Evolutionary conservation across 2,888 invertebrate species (phyloP), one percentile per base, ranked within the genome.

Genomic region (Cheilosia vernalis): DNA sequence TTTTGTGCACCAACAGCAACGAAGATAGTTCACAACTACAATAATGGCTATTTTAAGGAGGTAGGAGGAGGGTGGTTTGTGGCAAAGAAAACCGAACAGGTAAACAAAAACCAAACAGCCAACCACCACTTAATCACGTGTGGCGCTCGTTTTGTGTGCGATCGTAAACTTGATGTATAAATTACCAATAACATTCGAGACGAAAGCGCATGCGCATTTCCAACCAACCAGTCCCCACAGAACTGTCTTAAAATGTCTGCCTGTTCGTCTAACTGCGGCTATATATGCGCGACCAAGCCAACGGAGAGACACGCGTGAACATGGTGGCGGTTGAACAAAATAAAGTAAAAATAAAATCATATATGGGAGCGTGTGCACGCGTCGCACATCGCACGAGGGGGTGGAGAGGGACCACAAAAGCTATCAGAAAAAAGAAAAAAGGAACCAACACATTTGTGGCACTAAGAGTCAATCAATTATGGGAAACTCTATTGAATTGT

Each of bases 171-270:
- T 64, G 76, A 80, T 85, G 76, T 81, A 85, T 73, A 77, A 81
- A 81, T 85, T 81, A 77, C 85, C 85, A 85, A 85, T 85, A 85
- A 85, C 76, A 67, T 85, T 81, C 49, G 77, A 76, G 85, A 80
- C 74, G 63, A 76, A 77, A 85, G 80, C 85, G 81, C 85, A 70
- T 76, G 81, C 80, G 80, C 81, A 53, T 60, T 76, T 33, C 42
- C 79, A 56, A 40, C 49, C 58, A 61, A 55, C 55, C 70, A 78
- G 67, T 69, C 61, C 47, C 40, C 49, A 63, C 49, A 80, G 66
- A 61, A 70, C 70, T 66, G 56, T 70, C 64, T 70, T 61, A 80
- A 74, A 80, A 84, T 80, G 84, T 80, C 84, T 70, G 84, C 69
- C 67, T 53, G 64, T 70, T 55, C 44, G 79, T 79, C 79, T 84